Base-by-base conservation (phyloP, 2,888 invertebrate genomes). In the Sylvicola fuscatus region DNA sequence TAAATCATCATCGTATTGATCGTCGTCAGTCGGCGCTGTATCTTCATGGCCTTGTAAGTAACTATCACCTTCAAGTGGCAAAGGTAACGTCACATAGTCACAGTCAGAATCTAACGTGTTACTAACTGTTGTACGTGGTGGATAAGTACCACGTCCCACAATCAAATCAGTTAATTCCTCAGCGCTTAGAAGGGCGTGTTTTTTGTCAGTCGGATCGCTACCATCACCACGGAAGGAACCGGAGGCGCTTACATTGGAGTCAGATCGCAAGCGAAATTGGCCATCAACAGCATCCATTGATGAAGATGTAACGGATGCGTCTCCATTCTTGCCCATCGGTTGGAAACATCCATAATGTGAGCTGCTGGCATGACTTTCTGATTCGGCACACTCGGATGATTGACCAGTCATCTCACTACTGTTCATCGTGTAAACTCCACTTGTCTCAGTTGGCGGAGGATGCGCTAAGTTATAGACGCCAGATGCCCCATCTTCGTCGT, bases 21-120 rank as follows among this genome's bases (percentile, higher is more conserved):
- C 49, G 41, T 62, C 62, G 39, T 66, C 68, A 2, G 66, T 64
- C n/a, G 68, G 68, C 26, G 68, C 68, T 10, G 66, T 68, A 42
- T 68, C 67, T 50, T 68, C 64, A 42, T 68, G 66, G 2, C 68
- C 67, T 42, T 65, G 62, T 40, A 68, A 59, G 47, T 68, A 69
- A 49, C 68, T 68, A 44, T 66, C 66, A 14, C 68, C 66, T 32
- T 49, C 51, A 50, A 67, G 62, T 1, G 68, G 64, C 35, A 69
- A 46, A 2, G 74, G 72, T 49, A 84, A 61, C 40, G 84, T 80
- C 2, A 87, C 87, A 51, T 89, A 89, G 54, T 89, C 87, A 17
- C 83, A 84, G 47, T 86, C 83, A 1, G 87, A 86, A 52, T 87
- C 84, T 47, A 87, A 65, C 1, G 82, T 84, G 44, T 76, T 74